Evolutionary conservation across 23 tunicate genomes (phyloP).

Genomic region (Phallusia fumigata): DNA sequence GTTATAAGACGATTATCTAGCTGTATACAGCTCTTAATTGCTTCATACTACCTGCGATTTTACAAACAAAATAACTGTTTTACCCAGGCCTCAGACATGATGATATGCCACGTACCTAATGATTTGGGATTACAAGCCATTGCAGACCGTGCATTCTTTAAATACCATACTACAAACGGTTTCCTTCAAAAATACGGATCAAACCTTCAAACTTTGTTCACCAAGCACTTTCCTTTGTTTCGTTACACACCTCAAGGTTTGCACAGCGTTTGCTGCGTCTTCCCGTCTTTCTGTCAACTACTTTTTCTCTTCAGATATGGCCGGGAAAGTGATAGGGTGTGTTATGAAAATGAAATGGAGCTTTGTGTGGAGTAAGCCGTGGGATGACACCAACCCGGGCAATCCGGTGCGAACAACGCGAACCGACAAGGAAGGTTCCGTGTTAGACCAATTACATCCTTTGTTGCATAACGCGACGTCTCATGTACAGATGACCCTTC

Average conservation of each 20-base stretch:
- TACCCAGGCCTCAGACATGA: slow-evolving; percentile 37
- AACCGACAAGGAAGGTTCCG: neutral
- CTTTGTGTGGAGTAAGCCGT: neutral
- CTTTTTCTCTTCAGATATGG: neutral
- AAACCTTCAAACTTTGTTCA: slow-evolving; percentile 34
- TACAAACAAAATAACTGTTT: too few relatives aligned
- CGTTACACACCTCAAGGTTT: neutral
- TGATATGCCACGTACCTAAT: slow-evolving; percentile 68
- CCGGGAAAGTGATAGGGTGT: neutral
- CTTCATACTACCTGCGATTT: too few relatives aligned
- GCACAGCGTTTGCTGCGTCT: too few relatives aligned
- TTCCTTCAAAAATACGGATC: slow-evolving; percentile 53
- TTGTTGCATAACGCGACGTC: too few relatives aligned
- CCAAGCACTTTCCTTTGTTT: slow-evolving; percentile 18
- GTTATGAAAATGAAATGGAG: neutral
- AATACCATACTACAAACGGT: slow-evolving; percentile 50
- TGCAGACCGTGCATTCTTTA: slow-evolving; percentile 24
- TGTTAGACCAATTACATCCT: too few relatives aligned
- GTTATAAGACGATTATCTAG: too few relatives aligned
- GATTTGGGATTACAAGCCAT: neutral
- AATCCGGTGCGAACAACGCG: too few relatives aligned
- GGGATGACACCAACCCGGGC: too few relatives aligned
- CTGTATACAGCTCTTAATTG: too few relatives aligned
- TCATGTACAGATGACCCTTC: too few relatives aligned
- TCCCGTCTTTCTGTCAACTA: too few relatives aligned